Evolutionary conservation across 37 sponge, comb jelly and placozoan species (phyloP), one percentile per base, ranked within the genome.

Genomic region (Halisarca cf. caerulea): DNA sequence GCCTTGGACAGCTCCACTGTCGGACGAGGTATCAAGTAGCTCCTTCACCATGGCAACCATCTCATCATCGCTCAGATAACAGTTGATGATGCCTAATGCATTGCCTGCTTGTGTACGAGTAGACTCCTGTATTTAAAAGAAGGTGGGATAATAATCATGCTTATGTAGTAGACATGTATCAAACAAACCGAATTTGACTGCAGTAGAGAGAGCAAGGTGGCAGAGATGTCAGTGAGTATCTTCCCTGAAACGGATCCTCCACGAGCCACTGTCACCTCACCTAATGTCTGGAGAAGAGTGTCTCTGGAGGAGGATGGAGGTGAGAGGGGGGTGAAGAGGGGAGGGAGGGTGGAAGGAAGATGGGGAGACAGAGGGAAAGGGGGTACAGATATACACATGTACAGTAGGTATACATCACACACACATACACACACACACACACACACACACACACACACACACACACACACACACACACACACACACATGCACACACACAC

Each of bases 131-230:
- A 30, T 17, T 30, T 6, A 4, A 0, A 40, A 23, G 6, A 62
- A 62, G 21, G 86, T 57, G 0, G 84, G 57, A 89, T 89, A 89
- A 34, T 92, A n/a, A n/a, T n/a, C n/a, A n/a, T n/a, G n/a, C n/a
- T n/a, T n/a, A n/a, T n/a, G n/a, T n/a, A n/a, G n/a, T n/a, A n/a
- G n/a, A n/a, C n/a, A n/a, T n/a, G n/a, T n/a, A n/a, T n/a, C n/a
- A n/a, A n/a, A 43, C 77, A 25, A 2, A 74, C 82, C 23, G 77
- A 71, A 2, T 69, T 83, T 7, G 47, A 20, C 42, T 68, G 39
- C 38, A 93, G 78, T 24, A 90, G 83, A 45, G 66, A 25, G 2
- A 83, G 18, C 37, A 91, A 41, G 0, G 91, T 91, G 55, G 68
- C 33, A 0, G 71, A 58, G 18, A 91, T 83, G 60, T 91, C 91